Base-by-base conservation (phyloP, 2,113 vertebrate genomes). In the Lamprologus lemairii region DNA sequence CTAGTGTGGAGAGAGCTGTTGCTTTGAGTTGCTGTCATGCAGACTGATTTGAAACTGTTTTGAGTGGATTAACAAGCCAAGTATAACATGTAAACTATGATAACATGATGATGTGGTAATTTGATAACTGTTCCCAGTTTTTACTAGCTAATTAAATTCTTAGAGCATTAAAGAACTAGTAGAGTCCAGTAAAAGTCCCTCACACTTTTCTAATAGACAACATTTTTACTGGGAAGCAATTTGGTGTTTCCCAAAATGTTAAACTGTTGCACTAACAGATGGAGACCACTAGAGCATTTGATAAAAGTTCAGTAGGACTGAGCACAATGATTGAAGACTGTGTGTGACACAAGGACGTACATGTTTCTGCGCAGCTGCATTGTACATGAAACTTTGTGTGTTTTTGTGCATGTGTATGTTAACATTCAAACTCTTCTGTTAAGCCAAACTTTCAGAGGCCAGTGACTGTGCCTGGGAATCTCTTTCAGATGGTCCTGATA, bases 401-500 rank as follows among this genome's bases (percentile, higher is more conserved):
- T 81, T 75, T 68, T 12, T 80, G 33, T 87, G 51, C 47, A 54
- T 51, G 35, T 83, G 73, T 49, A 54, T 60, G 23, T 89, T 53
- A 5, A 71, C 80, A 6, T 35, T 87, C 49, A 82, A 78, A 87
- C 88, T 58, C 53, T 81, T 71, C 65, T 88, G 85, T 89, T 85
- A 90, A 88, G 83, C 79, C 81, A 82, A 90, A 83, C 75, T 33
- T 65, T 89, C 88, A 85, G 82, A 84, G 51, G 84, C 78, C 80
- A 42, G 60, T 89, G 80, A 37, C 88, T 84, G 49, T 84, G 84
- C 54, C 85, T 37, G 81, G 54, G 89, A 93, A 92, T 93, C 80
- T 84, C 79, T 91, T 85, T 95, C 93, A 96, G 90, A 91, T 94
- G 93, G 88, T 88, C 86, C 55, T 84, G 86, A 95, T 93, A 87